phyloP scores from a whole-genome alignment of 2,113 vertebrate genomes.

The Takifugu bimaculatus region DNA sequence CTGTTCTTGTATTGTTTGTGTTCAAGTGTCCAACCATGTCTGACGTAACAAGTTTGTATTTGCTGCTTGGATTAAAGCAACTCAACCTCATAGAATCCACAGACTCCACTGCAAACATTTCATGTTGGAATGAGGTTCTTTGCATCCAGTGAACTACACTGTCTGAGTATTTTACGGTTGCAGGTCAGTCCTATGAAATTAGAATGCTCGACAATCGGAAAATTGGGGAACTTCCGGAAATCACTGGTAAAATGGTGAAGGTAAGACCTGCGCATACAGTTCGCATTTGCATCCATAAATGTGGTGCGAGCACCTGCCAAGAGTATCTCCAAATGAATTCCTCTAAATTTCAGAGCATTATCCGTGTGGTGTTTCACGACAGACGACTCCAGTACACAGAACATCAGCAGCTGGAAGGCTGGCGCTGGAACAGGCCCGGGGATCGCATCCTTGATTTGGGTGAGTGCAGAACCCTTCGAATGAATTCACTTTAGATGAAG shows the following conservation, averaged over 20 bases:
- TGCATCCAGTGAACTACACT: neutral
- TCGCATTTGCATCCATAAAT: neutral
- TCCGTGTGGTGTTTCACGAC: constrained; percentile 96
- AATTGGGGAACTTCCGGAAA: constrained; percentile 92
- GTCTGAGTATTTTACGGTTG: constrained; percentile 13
- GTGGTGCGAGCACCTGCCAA: neutral
- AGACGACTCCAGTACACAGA: constrained; percentile 93
- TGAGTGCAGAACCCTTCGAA: constrained; percentile 52
- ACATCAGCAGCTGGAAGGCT: constrained; percentile 96
- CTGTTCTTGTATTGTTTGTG: neutral
- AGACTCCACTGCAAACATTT: neutral
- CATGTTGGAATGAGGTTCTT: neutral
- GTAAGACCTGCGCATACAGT: constrained; percentile 61
- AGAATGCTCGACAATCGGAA: constrained; percentile 98
- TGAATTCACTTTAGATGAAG: neutral
- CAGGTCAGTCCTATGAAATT: constrained; percentile 98
- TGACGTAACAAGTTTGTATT: too few species aligned
- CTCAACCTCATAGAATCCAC: neutral
- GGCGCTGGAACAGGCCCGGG: constrained; percentile 95
- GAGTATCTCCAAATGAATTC: too few species aligned
- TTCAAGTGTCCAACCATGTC: neutral
- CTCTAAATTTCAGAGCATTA: constrained; percentile 82
- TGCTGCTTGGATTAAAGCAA: too few species aligned
- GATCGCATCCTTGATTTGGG: constrained; percentile 95
- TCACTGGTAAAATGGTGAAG: constrained; percentile 95